Evolutionary conservation across 2,888 invertebrate genomes (phyloP).

Genomic region (Achlya flavicornis): DNA sequence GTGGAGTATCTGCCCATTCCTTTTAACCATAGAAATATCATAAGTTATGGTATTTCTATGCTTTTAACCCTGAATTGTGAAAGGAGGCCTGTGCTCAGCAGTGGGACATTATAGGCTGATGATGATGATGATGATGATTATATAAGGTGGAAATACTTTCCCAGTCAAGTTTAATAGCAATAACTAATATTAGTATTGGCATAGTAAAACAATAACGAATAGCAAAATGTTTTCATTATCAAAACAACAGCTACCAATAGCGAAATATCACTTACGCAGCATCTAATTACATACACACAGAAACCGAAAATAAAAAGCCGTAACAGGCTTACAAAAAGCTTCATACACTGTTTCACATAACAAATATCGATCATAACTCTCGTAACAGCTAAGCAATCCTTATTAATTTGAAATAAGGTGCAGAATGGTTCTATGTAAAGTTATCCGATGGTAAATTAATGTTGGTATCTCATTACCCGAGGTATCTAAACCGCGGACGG

Average conservation of each 20-base stretch:
- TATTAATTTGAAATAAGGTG: neutral
- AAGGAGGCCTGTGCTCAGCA: no score
- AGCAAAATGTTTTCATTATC: neutral
- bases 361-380: neutral
- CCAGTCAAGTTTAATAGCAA: no score
- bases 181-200: no score
- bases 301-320: conserved; percentile 6
- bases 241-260: neutral
- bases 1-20: no score
- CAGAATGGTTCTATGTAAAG: neutral
- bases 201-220: no score
- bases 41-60: no score
- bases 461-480: conserved; percentile 35
- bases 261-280: conserved; percentile 2
- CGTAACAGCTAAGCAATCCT: neutral
- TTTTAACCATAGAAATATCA: no score
- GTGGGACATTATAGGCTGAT: no score
- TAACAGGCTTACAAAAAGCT: conserved; percentile 7
- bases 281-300: conserved; percentile 3
- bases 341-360: conserved; percentile 6
- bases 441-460: neutral
- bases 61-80: no score
- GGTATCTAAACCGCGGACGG: conserved; percentile 19
- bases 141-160: no score
- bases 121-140: no score